Base-by-base conservation (phyloP, 2,113 vertebrate genomes). In the Puffinus mauretanicus region DNA sequence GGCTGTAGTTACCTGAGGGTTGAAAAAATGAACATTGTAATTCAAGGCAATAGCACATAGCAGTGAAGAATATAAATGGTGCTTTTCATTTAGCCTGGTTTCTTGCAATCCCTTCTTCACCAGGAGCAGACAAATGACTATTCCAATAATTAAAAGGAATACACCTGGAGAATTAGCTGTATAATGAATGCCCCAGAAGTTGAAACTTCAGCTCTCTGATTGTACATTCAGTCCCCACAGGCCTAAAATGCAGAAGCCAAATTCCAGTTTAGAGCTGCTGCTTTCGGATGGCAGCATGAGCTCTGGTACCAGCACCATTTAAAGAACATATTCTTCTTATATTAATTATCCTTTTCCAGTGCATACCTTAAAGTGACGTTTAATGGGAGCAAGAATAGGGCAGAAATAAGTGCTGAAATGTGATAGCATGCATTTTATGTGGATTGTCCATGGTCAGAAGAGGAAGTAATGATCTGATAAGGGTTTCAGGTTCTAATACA, bases 101-200 rank as follows among this genome's bases (percentile, higher is more conserved):
- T 88, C 86, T 88, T 75, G 76, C 60, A 93, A 51, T 67, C 30
- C 11, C 5, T 86, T 86, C 81, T 79, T 69, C 27, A 93, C 51
- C 38, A 71, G 75, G 6, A 95, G n/a, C 89, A 83, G 75, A 91
- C 38, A 83, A 95, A 81, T 86, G n/a, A 90, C 89, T 83, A 66
- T 87, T 91, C 78, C 71, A 86, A 90, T 93, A 93, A 97, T 95
- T 96, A 95, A 77, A 94, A 94, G 75, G 64, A 94, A 94, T 71
- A 96, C 36, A 95, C 62, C 73, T 91, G 47, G 86, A 97, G 93
- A 96, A 94, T 85, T 88, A 90, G 32, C n/a, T 3, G 11, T 73
- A 52, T 95, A 95, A 94, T 90, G 75, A 93, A 88, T 88, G 87
- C 38, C 81, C 71, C 89, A 94, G 84, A 95, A 95, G 78, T 9